Evolutionary conservation across 35 echinoderm and acorn worm genomes (phyloP), one percentile per base, ranked within the genome.

Genomic region (Eucidaris tribuloides): DNA sequence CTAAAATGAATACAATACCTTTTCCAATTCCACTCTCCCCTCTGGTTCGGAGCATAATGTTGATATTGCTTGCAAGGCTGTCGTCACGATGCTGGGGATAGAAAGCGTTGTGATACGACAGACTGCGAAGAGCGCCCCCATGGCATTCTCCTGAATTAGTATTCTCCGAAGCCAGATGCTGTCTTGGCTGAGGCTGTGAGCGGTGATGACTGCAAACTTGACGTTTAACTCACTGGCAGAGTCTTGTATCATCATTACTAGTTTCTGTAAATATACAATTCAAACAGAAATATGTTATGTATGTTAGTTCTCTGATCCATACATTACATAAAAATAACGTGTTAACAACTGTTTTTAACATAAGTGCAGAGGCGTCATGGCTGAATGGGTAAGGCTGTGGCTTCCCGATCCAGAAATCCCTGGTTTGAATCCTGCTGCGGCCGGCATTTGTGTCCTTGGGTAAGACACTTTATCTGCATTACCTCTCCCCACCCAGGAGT

Each of bases 181-280:
- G 44, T 89, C 87, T 58, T 82, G 60, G 0, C 62, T 57, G 38
- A 82, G 23, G 39, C 79, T 25, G 39, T 76, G 65, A 6, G 83
- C 48, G 31, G 78, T 65, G 45, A 42, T 62, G 23, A 89, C 58
- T 29, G 85, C 85, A 50, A 79, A 80, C 30, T 88, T 88, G 15
- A 88, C 61, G 77, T 88, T 88, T 76, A 65, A 74, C 41, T 88
- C 85, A 74, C 77, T 88, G 76, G 85, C 85, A n/a, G 85, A 34
- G 18, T 50, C 55, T 34, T 80, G 76, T 28, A 88, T 42, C 58
- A 78, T 88, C 0, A 35, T 36, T 17, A 74, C 68, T 7, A 74
- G 68, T 74, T 74, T 74, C 68, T 74, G 35, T 17, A n/a, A n/a
- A n/a, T n/a, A n/a, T n/a, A n/a, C n/a, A n/a, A n/a, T n/a, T n/a